Evolutionary conservation across 2,888 invertebrate species (phyloP), one percentile per base, ranked within the genome.

Genomic region (Cinara cedri): DNA sequence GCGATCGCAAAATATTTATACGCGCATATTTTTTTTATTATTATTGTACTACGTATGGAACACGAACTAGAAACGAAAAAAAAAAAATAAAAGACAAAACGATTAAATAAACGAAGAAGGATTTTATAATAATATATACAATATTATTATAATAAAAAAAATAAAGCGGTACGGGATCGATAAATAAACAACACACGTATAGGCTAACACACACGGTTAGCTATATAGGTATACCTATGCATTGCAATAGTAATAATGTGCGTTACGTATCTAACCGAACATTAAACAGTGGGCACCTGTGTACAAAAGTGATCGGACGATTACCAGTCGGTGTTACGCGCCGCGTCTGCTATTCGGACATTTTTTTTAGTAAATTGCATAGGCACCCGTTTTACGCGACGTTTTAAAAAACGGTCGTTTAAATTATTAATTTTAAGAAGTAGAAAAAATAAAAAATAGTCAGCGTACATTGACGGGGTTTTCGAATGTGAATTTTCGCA

Each of bases 71-170:
- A 34, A 34, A 34, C 3, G n/a, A n/a, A n/a, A n/a, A n/a, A n/a
- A n/a, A n/a, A n/a, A n/a, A n/a, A n/a, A n/a, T n/a, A n/a, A 72
- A 63, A 63, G 51, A 65, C 54, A 62, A 72, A 71, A 74, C 16
- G 16, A 54, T 63, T 74, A 42, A 63, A 65, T 54, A 65, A 54
- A 24, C n/a, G 21, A 9, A 65, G 11, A 62, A 34, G 34, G 34
- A 44, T 74, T 55, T n/a, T 46, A 13, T 21, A 24, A 21, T 21
- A 34, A 34, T 6, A 6, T 34, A 34, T 34, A 34, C 6, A 4
- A 34, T 34, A 34, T 4, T 6, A n/a, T 72, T 21, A 42, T 19
- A 65, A 24, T 24, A 9, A 19, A 34, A 62, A n/a, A 34, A 34
- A 51, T 6, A 6, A 34, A 34, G 34, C n/a, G n/a, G n/a, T 16